Percentiles rank a stretch among this genome's conserved stretches.
These are phyloP conservation scores for Ochotona princeps DNA, from an alignment of 2,113 vertebrate genomes.

Conservation along the genomic window DNA sequence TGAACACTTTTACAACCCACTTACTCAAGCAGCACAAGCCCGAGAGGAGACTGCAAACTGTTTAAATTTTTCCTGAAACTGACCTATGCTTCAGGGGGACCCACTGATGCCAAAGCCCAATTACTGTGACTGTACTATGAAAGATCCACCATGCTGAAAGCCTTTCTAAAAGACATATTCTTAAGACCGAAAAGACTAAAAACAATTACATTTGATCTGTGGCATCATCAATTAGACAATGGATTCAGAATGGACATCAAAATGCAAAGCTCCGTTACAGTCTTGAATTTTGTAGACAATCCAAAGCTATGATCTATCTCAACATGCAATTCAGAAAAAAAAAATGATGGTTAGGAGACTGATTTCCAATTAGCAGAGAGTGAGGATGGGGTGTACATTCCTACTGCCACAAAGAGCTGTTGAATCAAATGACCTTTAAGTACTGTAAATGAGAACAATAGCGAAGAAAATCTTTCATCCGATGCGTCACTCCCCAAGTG, in stretches of 20 bases:
- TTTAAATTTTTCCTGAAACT: slow-evolving; percentile 28
- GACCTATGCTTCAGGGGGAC: slow-evolving; percentile 13
- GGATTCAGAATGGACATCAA: slow-evolving; percentile 9
- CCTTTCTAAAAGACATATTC: neutral
- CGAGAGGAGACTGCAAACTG: slow-evolving; percentile 6
- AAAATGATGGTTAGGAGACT: neutral
- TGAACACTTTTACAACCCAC: neutral
- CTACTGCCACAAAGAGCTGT: neutral
- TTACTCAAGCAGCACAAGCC: neutral
- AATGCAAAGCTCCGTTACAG: neutral
- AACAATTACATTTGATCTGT: neutral
- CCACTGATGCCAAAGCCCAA: neutral
- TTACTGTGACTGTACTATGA: neutral
- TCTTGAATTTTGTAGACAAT: slow-evolving; percentile 6
- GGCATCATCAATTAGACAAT: slow-evolving; percentile 11
- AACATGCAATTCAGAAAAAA: neutral
- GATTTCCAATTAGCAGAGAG: neutral
- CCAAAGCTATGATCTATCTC: neutral
- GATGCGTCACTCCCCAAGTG: too few species aligned
- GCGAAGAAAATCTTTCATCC: too few species aligned
- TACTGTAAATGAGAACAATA: slow-evolving; percentile 22
- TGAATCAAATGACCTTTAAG: neutral
- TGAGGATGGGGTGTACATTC: neutral
- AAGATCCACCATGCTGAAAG: neutral
- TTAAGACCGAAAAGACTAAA: slow-evolving; percentile 15